Base-by-base conservation (phyloP, 2,113 vertebrate species). In the Acrocephalus kingi region DNA sequence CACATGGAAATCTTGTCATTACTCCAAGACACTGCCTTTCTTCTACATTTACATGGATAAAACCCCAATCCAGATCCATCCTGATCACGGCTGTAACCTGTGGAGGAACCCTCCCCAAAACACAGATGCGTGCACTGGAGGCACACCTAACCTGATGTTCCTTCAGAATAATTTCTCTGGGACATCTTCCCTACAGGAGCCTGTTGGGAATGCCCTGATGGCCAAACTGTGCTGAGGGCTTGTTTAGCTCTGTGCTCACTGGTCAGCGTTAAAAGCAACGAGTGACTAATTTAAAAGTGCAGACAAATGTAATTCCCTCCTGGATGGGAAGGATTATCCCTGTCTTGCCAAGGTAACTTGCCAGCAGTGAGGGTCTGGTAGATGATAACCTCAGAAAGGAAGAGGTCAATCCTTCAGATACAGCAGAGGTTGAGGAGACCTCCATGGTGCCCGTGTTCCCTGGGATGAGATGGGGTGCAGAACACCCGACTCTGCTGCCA, bases 391-490 rank as follows among this genome's bases (percentile, higher is more conserved):
- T 52, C n/a, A 39, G 48, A 43, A 62, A 8, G 27, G 23, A 84
- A 62, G 52, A 39, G 68, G 54, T 68, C 75, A 88, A 6, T 63
- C 30, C 33, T 77, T 16, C 28, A 66, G 45, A 61, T 17, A 20
- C 31, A 41, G 30, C 56, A 66, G 33, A 74, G 33, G 19, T 2
- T 71, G 51, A 61, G 55, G 61, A 78, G 51, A 59, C 2, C 54
- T 73, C 25, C 14, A 7, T 0, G 6, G 46, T n/a, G 25, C 15
- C 2, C 0, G 15, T 3, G 2, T 58, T 2, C 11, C 55, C 66
- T 0, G 1, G 51, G 37, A 43, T 58, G 54, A 48, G 63, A 27
- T 25, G 84, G 63, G 74, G 31, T 30, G 22, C 33, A 80, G 41
- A 41, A 45, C 48, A n/a, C 7, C 25, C 17, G 0, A 25, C 58